Percentiles rank a stretch among this genome's conserved stretches.
phyloP scores from a whole-genome alignment of 2,113 vertebrate genomes.

The Gambusia holbrooki region DNA sequence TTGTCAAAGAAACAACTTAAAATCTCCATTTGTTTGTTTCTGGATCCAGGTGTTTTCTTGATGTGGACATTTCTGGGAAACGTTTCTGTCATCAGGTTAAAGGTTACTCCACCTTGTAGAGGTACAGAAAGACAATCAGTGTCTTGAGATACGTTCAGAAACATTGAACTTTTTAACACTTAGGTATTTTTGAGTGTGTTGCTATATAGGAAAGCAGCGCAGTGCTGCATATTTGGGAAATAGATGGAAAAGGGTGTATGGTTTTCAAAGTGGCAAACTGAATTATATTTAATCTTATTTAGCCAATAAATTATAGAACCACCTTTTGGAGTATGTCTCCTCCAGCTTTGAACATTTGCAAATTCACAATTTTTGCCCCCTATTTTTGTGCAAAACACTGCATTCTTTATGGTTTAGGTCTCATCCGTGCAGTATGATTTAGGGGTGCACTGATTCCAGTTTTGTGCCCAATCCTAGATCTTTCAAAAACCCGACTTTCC shows the following conservation, averaged over 20 bases:
- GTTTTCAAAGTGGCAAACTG: background rate
- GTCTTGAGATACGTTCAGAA: too few species aligned
- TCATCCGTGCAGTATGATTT: too few species aligned
- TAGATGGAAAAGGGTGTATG: background rate
- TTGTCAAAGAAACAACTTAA: background rate
- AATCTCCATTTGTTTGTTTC: background rate
- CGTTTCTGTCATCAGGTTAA: background rate
- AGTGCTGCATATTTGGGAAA: background rate
- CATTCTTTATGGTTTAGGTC: background rate
- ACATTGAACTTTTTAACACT: background rate
- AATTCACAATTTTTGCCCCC: background rate
- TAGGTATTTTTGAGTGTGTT: background rate
- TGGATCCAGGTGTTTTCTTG: background rate
- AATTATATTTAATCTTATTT: background rate
- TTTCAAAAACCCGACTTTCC: too few species aligned
- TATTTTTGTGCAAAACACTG: background rate
- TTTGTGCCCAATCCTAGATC: too few species aligned
- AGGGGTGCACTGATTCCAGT: too few species aligned
- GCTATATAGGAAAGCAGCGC: background rate
- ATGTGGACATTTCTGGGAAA: background rate
- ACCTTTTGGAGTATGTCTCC: background rate
- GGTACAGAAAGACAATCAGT: background rate
- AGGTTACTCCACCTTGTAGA: background rate
- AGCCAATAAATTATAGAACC: background rate
- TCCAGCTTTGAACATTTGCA: too few species aligned